Percentiles rank a stretch among this genome's conserved stretches.
Conservation (phyloP, 1,140 invertebrate species). For the Aporrectodea caliginosa region DNA sequence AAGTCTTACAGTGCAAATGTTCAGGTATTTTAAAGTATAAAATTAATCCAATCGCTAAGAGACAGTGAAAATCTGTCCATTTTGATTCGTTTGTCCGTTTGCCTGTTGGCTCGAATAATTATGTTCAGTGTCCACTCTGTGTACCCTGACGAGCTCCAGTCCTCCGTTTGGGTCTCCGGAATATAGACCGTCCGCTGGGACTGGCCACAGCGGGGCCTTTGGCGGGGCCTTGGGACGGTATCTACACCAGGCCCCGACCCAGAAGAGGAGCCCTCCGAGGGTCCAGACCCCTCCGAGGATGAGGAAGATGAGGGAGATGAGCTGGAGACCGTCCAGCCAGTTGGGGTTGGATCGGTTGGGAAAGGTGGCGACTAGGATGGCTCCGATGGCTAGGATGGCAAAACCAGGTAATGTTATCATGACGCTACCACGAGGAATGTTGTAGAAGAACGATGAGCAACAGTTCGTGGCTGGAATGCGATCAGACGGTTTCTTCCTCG, state of each 20-base stretch:
- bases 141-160: too few relatives aligned
- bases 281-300: constrained; percentile 15
- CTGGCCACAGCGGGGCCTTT: background rate
- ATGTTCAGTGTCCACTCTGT: too few relatives aligned
- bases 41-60: too few relatives aligned
- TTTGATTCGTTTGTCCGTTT: too few relatives aligned
- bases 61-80: too few relatives aligned
- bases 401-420: constrained; percentile 12
- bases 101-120: too few relatives aligned
- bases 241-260: constrained; percentile 4
- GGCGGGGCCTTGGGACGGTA: background rate
- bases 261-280: background rate
- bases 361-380: background rate
- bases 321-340: background rate
- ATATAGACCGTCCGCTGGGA: too few relatives aligned
- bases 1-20: too few relatives aligned
- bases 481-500: constrained; percentile 10
- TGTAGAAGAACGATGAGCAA: constrained; percentile 11
- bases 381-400: constrained; percentile 3
- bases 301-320: constrained; percentile 9
- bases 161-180: too few relatives aligned
- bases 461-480: background rate
- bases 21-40: too few relatives aligned
- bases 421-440: constrained; percentile 10
- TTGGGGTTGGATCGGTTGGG: background rate